Conservation (phyloP, 2,797 vertebrate species). For the Threskiornis aethiopicus region DNA sequence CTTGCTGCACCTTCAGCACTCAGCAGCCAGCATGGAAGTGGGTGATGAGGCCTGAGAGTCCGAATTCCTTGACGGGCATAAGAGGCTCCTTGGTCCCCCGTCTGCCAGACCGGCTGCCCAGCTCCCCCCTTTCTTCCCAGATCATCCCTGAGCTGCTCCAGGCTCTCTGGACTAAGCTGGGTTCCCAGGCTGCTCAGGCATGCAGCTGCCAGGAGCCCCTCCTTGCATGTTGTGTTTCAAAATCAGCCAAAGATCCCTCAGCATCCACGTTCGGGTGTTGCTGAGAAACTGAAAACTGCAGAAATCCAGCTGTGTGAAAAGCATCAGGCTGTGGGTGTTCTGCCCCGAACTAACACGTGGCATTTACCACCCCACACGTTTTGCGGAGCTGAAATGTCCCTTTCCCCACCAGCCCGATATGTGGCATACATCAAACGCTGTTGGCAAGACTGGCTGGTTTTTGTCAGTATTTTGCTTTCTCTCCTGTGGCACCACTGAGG, state of each 20-base stretch:
- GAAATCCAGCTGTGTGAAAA: not conserved
- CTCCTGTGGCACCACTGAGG: not conserved
- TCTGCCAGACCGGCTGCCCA: not conserved
- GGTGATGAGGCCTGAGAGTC: not conserved
- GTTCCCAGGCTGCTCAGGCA: not conserved
- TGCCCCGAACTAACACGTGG: not conserved
- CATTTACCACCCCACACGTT: not conserved
- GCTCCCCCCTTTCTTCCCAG: not conserved
- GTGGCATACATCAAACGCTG: not conserved
- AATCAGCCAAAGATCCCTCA: not conserved
- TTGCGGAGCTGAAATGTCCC: not conserved
- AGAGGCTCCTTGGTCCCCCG: not conserved
- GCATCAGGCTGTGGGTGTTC: not conserved
- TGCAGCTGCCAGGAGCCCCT: not conserved
- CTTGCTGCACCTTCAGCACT: not conserved
- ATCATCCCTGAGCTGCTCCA: not conserved
- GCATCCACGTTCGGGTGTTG: not conserved
- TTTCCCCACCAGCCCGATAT: not conserved
- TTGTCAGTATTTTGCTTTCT: not conserved
- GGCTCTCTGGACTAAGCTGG: not conserved
- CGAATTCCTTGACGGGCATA: not conserved
- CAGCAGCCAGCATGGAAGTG: not conserved
- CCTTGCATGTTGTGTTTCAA: not conserved
- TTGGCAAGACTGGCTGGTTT: not conserved
- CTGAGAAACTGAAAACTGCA: not conserved